Conservation (phyloP, 2,113 vertebrate species). For the Xiphophorus hellerii region DNA sequence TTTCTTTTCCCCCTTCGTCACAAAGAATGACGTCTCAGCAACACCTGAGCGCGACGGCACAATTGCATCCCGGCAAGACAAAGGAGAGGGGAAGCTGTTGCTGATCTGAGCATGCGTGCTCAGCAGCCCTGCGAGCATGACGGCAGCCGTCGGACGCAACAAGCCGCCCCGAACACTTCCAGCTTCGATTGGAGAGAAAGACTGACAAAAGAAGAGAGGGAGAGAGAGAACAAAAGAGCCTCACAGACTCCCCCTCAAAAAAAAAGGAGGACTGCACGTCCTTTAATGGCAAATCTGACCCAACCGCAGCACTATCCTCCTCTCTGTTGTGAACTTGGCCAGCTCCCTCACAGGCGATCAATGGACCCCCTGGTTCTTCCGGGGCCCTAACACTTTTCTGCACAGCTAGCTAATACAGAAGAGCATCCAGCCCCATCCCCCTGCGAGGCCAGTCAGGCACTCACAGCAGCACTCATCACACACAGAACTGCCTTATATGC, state of each 20-base stretch:
- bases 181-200: conserved; percentile 30
- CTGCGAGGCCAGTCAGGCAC: conserved; percentile 62
- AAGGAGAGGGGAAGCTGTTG: conserved; percentile 71
- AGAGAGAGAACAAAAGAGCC: conserved; percentile 74
- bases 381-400: conserved; percentile 56
- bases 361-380: conserved; percentile 64
- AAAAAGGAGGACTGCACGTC: conserved; percentile 20
- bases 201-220: conserved; percentile 17
- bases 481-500: conserved; percentile 45
- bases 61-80: conserved; percentile 59
- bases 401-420: conserved; percentile 66
- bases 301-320: conserved; percentile 62
- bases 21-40: conserved; percentile 18
- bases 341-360: conserved; percentile 47
- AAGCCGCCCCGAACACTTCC: conserved; percentile 42
- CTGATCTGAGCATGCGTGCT: conserved; percentile 65
- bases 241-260: conserved; percentile 14
- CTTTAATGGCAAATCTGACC: conserved; percentile 26
- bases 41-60: conserved; percentile 41
- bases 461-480: conserved; percentile 52
- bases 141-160: conserved; percentile 60
- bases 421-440: conserved; percentile 72
- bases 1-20: not conserved
- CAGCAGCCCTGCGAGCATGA: conserved; percentile 35
- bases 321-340: conserved; percentile 65